Conservation (phyloP, 2,888 invertebrate species). For the Phortica okadai region DNA sequence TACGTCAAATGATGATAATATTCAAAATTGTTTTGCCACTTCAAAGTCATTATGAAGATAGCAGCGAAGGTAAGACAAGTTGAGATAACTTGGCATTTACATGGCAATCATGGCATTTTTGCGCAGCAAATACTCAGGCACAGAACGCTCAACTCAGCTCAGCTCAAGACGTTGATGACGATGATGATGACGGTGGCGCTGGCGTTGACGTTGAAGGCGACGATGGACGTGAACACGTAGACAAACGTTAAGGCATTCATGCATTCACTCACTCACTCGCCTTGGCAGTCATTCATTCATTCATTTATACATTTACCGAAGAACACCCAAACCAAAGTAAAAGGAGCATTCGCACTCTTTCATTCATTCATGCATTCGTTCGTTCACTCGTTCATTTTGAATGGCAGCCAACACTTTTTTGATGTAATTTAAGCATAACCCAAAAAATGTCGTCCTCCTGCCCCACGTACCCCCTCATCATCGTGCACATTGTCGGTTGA, state of each 20-base stretch:
- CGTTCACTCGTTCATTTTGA: conserved; percentile 40
- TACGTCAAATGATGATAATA: conserved; percentile 5
- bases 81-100: conserved; percentile 53
- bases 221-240: conserved; percentile 24
- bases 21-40: conserved; percentile 23
- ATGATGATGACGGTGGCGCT: neutral
- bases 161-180: neutral
- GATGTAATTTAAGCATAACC: conserved; percentile 69
- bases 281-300: conserved; percentile 14
- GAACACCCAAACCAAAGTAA: conserved; percentile 4
- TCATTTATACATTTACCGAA: neutral
- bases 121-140: conserved; percentile 42
- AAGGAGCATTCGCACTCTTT: conserved; percentile 15
- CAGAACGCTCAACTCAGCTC: neutral
- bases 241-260: conserved; percentile 51
- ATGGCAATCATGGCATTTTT: conserved; percentile 60
- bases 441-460: conserved; percentile 55
- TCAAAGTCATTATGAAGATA: conserved; percentile 33
- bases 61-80: neutral
- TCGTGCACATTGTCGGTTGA: conserved; percentile 5
- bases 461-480: too few relatives aligned
- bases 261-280: conserved; percentile 23
- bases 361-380: conserved; percentile 45
- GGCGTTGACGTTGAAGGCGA: neutral
- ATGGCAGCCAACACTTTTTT: conserved; percentile 61